Conservation (phyloP, 2,888 invertebrate genomes). For the Tortrix viridana region DNA sequence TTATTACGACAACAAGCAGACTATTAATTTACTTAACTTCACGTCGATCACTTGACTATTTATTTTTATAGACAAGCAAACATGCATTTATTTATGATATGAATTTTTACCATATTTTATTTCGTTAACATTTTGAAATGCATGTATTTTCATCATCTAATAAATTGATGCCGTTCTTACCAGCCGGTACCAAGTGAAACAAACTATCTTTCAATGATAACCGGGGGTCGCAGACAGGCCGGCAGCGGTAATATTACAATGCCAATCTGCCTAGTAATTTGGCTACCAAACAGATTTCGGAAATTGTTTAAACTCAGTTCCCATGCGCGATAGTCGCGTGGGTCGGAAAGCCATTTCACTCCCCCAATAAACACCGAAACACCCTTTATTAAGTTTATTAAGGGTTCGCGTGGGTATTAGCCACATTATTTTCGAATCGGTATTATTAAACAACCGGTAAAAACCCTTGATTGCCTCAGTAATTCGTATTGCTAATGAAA, state of each 20-base stretch:
- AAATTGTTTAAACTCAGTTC: constrained; percentile 75
- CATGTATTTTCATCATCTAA: too few relatives aligned
- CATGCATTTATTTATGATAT: too few relatives aligned
- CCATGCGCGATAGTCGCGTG: constrained; percentile 56
- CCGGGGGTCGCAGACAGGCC: constrained; percentile 44
- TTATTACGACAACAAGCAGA: too few relatives aligned
- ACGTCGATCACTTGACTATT: too few relatives aligned
- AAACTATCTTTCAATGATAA: not conserved
- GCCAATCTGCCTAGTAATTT: constrained; percentile 69
- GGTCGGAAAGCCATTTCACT: constrained; percentile 61
- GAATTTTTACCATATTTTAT: too few relatives aligned
- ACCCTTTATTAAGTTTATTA: constrained; percentile 29
- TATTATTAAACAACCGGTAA: not conserved
- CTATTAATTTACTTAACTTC: too few relatives aligned
- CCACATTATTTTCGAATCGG: constrained; percentile 27
- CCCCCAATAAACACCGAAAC: constrained; percentile 54
- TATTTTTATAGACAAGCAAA: too few relatives aligned
- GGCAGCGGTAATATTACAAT: constrained; percentile 62
- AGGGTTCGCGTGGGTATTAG: constrained; percentile 35
- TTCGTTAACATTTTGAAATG: too few relatives aligned
- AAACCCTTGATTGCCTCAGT: too few relatives aligned
- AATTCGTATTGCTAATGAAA: too few relatives aligned
- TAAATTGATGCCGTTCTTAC: not conserved
- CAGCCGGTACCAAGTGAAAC: constrained; percentile 8
- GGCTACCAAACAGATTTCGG: constrained; percentile 68